A percentile compares a stretch with the other conserved stretches of the same genome.
phyloP scores from a whole-genome alignment of 2,888 invertebrate genomes.

The Caenorhabditis sp. region DNA sequence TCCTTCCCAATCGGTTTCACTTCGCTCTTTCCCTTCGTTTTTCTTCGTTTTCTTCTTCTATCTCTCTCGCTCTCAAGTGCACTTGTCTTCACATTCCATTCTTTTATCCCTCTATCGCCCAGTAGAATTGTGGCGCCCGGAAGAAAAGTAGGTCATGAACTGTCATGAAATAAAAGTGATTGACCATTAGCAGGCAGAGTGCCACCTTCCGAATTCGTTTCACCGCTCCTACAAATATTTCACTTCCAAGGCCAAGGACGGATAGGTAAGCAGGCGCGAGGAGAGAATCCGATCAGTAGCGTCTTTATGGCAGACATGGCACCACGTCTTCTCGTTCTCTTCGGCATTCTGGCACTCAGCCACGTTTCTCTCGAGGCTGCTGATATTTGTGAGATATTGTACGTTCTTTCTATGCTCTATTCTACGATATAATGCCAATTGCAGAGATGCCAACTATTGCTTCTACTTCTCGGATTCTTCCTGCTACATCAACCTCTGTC shows the following conservation, averaged over 20 bases:
- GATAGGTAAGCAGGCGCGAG: not conserved
- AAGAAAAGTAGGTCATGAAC: conserved; percentile 32
- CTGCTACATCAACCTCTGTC: conserved; percentile 58
- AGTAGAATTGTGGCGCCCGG: not conserved
- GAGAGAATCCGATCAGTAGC: too few relatives aligned
- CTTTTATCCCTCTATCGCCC: not conserved
- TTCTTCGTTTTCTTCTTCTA: too few relatives aligned
- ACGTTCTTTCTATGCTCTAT: conserved; percentile 1
- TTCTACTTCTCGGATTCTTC: conserved; percentile 60
- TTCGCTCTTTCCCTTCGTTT: too few relatives aligned
- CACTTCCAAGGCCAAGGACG: conserved; percentile 19
- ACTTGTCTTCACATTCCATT: conserved; percentile 7
- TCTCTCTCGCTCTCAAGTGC: conserved; percentile 8
- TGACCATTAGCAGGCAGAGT: conserved; percentile 14
- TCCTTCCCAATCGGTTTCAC: conserved; percentile 17
- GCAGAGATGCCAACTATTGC: conserved; percentile 61
- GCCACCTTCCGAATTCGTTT: conserved; percentile 14
- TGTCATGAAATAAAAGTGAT: conserved; percentile 37
- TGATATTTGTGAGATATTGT: conserved; percentile 49
- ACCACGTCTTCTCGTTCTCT: conserved; percentile 2
- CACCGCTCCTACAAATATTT: conserved; percentile 17
- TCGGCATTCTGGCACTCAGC: not conserved
- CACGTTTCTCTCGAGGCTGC: conserved; percentile 2
- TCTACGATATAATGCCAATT: not conserved
- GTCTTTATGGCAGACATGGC: conserved; percentile 5